A percentile compares a stretch with the other conserved stretches of the same genome.
Conservation (phyloP, 2,797 vertebrate genomes). For the Acridotheres tristis region DNA sequence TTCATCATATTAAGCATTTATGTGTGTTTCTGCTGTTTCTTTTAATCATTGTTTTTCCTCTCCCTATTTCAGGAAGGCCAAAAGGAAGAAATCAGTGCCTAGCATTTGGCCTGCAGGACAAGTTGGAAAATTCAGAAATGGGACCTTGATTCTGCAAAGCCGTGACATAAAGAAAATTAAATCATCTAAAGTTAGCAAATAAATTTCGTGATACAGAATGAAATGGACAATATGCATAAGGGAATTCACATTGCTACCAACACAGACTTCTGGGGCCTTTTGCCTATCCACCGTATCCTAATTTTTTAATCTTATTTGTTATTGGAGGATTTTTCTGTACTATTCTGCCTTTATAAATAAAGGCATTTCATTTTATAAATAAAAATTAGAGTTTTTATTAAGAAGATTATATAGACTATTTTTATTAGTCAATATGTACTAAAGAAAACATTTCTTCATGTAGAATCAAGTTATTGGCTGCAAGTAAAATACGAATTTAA, state of each 20-base stretch:
- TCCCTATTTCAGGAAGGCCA: conserved; percentile 74
- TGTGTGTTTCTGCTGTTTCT: background rate
- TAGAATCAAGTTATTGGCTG: background rate
- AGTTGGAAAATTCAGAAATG: conserved; percentile 92
- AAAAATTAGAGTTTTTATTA: conserved; percentile 8
- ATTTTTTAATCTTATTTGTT: background rate
- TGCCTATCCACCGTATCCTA: background rate
- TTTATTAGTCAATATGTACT: background rate
- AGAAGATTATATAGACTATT: background rate
- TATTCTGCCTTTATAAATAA: background rate
- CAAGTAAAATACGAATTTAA: background rate
- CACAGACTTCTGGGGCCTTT: background rate
- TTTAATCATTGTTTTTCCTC: background rate
- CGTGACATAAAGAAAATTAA: conserved; percentile 91
- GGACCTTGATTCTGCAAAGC: conserved; percentile 87
- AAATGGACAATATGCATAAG: background rate
- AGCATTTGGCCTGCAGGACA: conserved; percentile 81
- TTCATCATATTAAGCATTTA: background rate
- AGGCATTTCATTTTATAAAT: background rate
- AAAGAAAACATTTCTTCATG: background rate
- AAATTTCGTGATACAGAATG: background rate
- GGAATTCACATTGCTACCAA: background rate
- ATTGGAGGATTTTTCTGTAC: background rate
- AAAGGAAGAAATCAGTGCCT: conserved; percentile 76
- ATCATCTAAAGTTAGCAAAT: conserved; percentile 77